phyloP scores from a whole-genome alignment of 2,888 invertebrate species.

The Pocota personata region DNA sequence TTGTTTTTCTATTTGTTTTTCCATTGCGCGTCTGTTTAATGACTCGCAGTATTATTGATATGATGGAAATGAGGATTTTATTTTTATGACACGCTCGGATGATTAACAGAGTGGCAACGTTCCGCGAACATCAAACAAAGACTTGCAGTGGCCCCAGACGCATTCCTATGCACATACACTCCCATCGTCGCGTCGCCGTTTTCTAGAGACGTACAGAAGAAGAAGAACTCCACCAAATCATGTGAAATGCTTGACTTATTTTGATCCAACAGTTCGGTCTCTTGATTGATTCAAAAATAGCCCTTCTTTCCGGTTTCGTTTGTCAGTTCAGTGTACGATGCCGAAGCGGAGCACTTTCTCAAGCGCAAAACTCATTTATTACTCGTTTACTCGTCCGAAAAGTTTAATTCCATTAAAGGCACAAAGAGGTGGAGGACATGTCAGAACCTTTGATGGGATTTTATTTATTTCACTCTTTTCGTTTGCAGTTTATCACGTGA shows the following conservation, averaged over 20 bases:
- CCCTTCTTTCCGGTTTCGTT: conserved; percentile 66
- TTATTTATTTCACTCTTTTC: conserved; percentile 66
- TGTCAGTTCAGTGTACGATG: conserved; percentile 28
- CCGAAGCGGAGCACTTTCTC: conserved; percentile 56
- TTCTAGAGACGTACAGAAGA: conserved; percentile 18
- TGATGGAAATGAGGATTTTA: conserved; percentile 69
- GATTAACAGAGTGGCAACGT: conserved; percentile 59
- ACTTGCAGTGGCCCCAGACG: conserved; percentile 40
- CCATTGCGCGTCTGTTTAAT: conserved; percentile 39
- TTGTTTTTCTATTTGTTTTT: conserved; percentile 31
- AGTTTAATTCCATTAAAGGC: conserved; percentile 68
- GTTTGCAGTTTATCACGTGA: conserved; percentile 64
- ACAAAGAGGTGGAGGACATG: conserved; percentile 53
- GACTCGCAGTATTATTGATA: conserved; percentile 66
- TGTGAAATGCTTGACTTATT: conserved; percentile 70
- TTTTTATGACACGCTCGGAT: conserved; percentile 67
- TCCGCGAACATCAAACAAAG: conserved; percentile 65
- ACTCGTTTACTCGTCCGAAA: conserved; percentile 71
- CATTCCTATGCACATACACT: conserved; percentile 13
- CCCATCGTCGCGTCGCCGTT: background rate
- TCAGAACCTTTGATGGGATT: conserved; percentile 72
- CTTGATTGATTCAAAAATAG: conserved; percentile 73
- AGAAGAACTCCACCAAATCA: conserved; percentile 18
- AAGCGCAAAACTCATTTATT: conserved; percentile 72
- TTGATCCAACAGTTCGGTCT: conserved; percentile 68